Base-by-base conservation (phyloP, 2,113 vertebrate species). In the Pelecanus crispus region DNA sequence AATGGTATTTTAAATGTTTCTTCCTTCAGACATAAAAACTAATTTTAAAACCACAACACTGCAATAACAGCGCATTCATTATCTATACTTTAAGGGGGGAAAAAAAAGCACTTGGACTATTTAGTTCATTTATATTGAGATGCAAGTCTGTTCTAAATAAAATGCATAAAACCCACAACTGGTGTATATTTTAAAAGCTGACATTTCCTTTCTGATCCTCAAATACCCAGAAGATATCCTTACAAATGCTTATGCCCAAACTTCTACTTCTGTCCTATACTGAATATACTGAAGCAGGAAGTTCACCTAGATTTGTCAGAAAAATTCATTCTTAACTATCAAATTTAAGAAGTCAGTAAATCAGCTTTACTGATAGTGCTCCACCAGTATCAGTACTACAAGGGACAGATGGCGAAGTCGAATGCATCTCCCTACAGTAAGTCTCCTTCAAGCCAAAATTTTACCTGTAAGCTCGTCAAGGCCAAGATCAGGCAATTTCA, bases 331-430 rank as follows among this genome's bases (percentile, higher is more conserved):
- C n/a, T 67, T n/a, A 88, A 71, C 9, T 55, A 68, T 5, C 11
- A 74, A 50, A 49, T 22, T 47, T 38, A 67, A 62, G 9, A 44
- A 58, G 19, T 52, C 77, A 74, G 61, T 68, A 82, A 70, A 82
- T 68, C 34, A 65, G 31, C 21, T 53, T 71, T 72, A 73, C 45
- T 63, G 36, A 21, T 0, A 47, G 26, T 15, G 28, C 21, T 75
- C 17, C 32, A 42, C 11, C 38, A 67, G 17, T 17, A 88, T 11
- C 59, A 59, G n/a, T 2, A 49, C 11, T 10, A 32, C 1, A 1
- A 71, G 14, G 32, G 34, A 50, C 4, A 74, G 22, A 70, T 0
- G 77, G 7, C 31, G 9, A 94, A 86, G 34, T 4, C 0, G 0
- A 81, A 74, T 11, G 9, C 18, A 67, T 34, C 31, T 44, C 17